A percentile compares a stretch with the other conserved stretches of the same genome.
Conservation (phyloP, 2,888 invertebrate species). For the Calliopum simillimum region DNA sequence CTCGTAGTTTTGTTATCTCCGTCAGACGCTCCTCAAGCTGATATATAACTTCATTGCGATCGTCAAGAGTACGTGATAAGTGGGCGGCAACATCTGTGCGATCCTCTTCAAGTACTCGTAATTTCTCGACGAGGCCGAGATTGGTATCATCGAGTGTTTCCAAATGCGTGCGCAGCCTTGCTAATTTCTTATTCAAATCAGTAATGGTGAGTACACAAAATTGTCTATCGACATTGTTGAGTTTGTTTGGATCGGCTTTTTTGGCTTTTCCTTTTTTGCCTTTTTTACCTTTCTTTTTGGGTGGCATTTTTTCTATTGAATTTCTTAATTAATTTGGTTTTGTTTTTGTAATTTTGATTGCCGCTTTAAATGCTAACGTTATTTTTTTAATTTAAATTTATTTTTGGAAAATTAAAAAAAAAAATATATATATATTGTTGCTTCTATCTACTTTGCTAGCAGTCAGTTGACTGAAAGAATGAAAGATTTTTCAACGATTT, state of each 20-base stretch:
- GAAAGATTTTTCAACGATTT: no score
- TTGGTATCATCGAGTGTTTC: slow-evolving; percentile 80
- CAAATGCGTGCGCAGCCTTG: slow-evolving; percentile 74
- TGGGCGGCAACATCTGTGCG: slow-evolving; percentile 86
- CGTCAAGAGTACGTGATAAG: slow-evolving; percentile 79
- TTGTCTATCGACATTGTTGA: slow-evolving; percentile 75
- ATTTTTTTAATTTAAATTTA: neutral
- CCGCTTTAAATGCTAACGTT: neutral
- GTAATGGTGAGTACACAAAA: slow-evolving; percentile 85
- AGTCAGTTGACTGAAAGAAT: no score
- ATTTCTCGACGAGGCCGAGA: slow-evolving; percentile 73
- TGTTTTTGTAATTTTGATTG: no score
- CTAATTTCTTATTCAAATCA: slow-evolving; percentile 84
- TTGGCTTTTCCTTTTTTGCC: slow-evolving; percentile 68
- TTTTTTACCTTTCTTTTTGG: slow-evolving; percentile 70
- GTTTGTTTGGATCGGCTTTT: slow-evolving; percentile 68
- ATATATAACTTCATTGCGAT: slow-evolving; percentile 73
- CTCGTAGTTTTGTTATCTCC: slow-evolving; percentile 74
- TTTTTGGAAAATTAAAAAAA: neutral
- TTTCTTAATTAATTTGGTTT: slow-evolving; percentile 2
- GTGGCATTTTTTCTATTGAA: slow-evolving; percentile 37
- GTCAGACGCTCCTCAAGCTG: slow-evolving; percentile 76
- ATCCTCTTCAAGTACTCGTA: slow-evolving; percentile 81
- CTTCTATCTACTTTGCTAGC: no score
- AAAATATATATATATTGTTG: no score